Evolutionary conservation across 1,140 invertebrate species (phyloP).

Genomic region (Gyrodactylus salaris): DNA sequence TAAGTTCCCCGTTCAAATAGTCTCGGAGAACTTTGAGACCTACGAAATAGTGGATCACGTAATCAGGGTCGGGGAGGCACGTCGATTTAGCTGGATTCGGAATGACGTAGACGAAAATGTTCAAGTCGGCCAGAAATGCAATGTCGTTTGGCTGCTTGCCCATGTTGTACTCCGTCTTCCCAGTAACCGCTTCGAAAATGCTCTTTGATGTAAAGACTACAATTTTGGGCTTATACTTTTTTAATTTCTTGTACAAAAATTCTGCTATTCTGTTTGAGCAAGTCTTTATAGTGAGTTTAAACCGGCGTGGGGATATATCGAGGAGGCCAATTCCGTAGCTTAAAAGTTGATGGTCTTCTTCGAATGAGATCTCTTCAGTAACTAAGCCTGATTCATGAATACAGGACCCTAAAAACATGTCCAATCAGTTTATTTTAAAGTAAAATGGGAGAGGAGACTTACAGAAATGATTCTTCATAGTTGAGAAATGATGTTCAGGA

Average conservation of each 20-base stretch:
- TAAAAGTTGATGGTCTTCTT: constrained; percentile 63
- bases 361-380: constrained; percentile 63
- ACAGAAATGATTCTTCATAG: neutral
- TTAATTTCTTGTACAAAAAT: constrained; percentile 53
- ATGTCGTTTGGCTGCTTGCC: no score
- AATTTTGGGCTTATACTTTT: constrained; percentile 65
- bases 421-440: no score
- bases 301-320: constrained; percentile 69
- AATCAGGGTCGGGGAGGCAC: constrained; percentile 50
- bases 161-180: no score
- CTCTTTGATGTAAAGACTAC: no score
- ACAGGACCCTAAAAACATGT: constrained; percentile 53
- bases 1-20: constrained; percentile 45
- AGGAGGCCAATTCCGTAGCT: constrained; percentile 81
- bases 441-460: neutral
- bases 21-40: constrained; percentile 61
- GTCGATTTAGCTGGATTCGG: constrained; percentile 63
- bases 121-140: no score
- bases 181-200: no score
- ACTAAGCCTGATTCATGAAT: constrained; percentile 64
- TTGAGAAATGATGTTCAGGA: neutral
- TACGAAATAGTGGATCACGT: constrained; percentile 67
- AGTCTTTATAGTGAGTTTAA: constrained; percentile 67
- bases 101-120: no score
- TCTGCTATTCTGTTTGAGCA: constrained; percentile 63